Evolutionary conservation across 2,113 vertebrate species (phyloP), one percentile per base, ranked within the genome.

Genomic region (Corynorhinus townsendii): DNA sequence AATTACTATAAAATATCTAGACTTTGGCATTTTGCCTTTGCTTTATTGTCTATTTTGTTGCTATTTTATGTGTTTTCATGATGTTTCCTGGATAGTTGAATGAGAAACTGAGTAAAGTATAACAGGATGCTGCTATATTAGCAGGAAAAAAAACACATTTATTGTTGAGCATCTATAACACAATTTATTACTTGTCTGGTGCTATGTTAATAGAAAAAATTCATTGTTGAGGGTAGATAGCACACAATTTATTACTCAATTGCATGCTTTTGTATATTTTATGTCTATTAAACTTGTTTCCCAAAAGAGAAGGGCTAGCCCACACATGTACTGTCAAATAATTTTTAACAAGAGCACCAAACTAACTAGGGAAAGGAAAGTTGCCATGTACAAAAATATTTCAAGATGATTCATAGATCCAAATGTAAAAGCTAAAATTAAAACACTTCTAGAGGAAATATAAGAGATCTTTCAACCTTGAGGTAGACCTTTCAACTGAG

Each of bases 361-460:
- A 92, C 35, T 77, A 79, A 82, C 20, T 56, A 33, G 24, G 15
- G 38, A 81, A 80, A 80, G 24, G 7, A 38, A 80, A 95, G 66
- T 75, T 11, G 7, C 38, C 15, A 52, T 16, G 17, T n/a, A 47
- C 30, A 81, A 90, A 90, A 86, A 68, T 56, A 56, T 56, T 93
- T 89, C 45, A 89, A 47, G 35, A 86, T 11, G 12, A 9, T 45
- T 95, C 45, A 47, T 11, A 90, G 15, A 75, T 12, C 17, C 54
- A 90, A 81, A 33, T 26, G 4, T 81, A 43, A 73, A 86, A 80
- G 22, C 15, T 80, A 86, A 80, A 80, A 33, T 52, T 64, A 80
- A 72, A 76, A 64, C 11, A 79, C 12, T 84, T 49, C n/a, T 33
- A 84, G n/a, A 91, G 81, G n/a, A 95, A 92, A 92, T 40, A 79